Conservation (phyloP, 2,888 invertebrate genomes). For the Cerastoderma edule region DNA sequence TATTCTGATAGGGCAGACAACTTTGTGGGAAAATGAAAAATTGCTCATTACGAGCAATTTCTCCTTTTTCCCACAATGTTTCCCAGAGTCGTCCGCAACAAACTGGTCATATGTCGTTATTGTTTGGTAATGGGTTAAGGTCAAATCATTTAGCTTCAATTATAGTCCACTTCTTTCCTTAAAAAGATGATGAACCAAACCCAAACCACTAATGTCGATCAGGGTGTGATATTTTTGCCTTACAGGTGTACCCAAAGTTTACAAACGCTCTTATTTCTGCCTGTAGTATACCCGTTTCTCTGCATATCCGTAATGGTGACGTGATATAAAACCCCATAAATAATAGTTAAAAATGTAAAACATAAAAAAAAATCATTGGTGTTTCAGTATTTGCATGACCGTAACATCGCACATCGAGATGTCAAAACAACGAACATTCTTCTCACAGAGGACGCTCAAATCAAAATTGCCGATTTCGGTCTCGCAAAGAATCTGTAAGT, state of each 20-base stretch:
- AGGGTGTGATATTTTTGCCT: background rate
- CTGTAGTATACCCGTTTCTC: background rate
- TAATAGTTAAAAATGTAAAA: background rate
- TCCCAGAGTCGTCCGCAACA: too few species aligned
- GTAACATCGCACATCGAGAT: conserved; percentile 23
- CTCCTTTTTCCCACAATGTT: too few species aligned
- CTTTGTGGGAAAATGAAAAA: too few species aligned
- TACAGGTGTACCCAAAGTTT: background rate
- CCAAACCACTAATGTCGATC: background rate
- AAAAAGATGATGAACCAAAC: background rate
- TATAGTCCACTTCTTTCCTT: background rate
- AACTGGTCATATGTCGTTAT: too few species aligned
- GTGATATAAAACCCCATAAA: background rate
- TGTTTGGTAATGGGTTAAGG: too few species aligned
- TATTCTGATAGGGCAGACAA: too few species aligned
- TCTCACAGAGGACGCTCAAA: background rate
- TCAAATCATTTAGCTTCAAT: background rate
- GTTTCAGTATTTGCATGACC: conserved; percentile 21
- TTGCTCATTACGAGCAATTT: too few species aligned
- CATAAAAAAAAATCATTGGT: background rate
- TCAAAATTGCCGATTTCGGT: conserved; percentile 24
- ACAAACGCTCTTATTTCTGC: background rate
- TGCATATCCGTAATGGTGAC: too few species aligned
- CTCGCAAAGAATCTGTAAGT: conserved; percentile 19
- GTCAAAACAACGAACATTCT: conserved; percentile 25